Evolutionary conservation across 2,113 vertebrate genomes (phyloP).

Genomic region (Chlorodrepanis virens): DNA sequence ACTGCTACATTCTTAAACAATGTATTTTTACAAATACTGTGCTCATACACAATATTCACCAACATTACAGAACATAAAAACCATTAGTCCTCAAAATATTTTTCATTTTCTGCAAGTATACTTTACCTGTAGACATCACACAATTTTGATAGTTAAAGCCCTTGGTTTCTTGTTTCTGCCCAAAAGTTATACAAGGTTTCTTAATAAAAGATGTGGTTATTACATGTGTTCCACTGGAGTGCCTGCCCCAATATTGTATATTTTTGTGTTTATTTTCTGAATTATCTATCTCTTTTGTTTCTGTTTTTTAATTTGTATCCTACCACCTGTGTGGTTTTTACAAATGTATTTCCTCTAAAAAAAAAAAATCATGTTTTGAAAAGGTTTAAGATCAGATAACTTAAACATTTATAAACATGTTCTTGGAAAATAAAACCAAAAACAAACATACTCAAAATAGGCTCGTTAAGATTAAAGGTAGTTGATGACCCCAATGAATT

Average conservation of each 20-base stretch:
- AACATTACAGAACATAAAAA: fast-evolving
- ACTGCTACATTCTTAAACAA: neutral
- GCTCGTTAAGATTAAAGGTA: neutral
- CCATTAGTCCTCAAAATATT: neutral
- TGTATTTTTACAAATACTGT: neutral
- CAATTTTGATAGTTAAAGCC: neutral
- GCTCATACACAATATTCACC: neutral
- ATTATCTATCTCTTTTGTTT: neutral
- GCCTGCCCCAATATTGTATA: neutral
- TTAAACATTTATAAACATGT: neutral
- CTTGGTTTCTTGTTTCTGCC: neutral
- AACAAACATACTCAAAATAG: neutral
- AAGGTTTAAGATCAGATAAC: neutral
- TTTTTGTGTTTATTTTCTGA: neutral
- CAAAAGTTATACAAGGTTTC: neutral
- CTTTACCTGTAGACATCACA: neutral
- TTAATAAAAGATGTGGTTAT: neutral
- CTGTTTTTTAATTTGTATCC: neutral
- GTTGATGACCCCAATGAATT: neutral
- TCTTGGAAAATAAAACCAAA: neutral
- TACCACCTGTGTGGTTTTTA: neutral
- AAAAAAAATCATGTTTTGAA: neutral
- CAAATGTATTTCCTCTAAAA: neutral
- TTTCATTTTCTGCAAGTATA: neutral
- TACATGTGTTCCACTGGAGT: neutral